Conservation (phyloP, 2,888 invertebrate species). For the Dynastes grantii region DNA sequence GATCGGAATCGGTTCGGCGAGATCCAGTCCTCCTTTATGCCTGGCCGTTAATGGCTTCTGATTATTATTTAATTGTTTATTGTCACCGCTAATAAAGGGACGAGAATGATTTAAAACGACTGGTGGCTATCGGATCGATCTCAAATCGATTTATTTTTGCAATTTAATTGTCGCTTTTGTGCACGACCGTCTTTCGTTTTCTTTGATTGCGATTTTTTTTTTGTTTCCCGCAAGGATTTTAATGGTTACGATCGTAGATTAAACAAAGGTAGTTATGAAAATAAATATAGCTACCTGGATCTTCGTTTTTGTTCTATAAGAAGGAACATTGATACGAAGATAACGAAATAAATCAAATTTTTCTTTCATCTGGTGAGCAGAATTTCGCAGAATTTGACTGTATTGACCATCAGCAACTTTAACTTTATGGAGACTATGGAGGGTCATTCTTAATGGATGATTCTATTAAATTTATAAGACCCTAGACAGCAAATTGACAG, state of each 20-base stretch:
- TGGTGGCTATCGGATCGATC: constrained; percentile 24
- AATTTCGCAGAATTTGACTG: no score
- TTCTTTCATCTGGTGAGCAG: no score
- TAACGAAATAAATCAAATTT: no score
- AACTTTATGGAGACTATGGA: no score
- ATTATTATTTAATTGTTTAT: constrained; percentile 57
- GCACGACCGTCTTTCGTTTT: background rate
- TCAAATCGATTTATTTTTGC: constrained; percentile 38
- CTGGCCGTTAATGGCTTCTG: constrained; percentile 52
- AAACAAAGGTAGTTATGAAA: background rate
- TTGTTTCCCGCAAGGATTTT: background rate
- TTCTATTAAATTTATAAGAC: no score
- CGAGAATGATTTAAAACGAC: constrained; percentile 51
- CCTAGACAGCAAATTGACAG: no score
- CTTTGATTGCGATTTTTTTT: background rate
- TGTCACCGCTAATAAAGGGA: constrained; percentile 51
- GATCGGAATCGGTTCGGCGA: constrained; percentile 24
- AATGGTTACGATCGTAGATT: background rate
- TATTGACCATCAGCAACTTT: no score
- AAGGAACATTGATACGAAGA: no score
- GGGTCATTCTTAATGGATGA: no score
- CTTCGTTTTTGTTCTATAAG: no score
- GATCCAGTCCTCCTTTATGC: constrained; percentile 50
- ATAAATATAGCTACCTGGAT: background rate
- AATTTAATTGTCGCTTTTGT: constrained; percentile 42